Evolutionary conservation across 2,113 vertebrate genomes (phyloP).

Genomic region (Callipepla californica): DNA sequence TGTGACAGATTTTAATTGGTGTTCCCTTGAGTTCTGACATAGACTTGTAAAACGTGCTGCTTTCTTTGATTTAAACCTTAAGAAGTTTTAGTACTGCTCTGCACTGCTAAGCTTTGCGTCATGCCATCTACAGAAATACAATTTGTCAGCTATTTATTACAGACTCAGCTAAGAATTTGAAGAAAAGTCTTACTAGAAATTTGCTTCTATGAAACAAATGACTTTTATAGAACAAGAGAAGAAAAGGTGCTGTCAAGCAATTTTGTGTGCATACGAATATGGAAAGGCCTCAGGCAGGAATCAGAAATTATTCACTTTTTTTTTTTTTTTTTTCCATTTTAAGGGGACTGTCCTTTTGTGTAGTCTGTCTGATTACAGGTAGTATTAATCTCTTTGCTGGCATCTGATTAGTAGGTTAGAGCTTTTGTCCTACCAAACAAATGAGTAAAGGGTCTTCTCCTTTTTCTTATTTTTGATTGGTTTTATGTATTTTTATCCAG

Average conservation of each 20-base stretch:
- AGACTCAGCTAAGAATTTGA: background rate
- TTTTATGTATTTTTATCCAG: background rate
- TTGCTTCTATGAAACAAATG: background rate
- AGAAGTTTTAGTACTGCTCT: background rate
- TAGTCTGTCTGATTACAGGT: background rate
- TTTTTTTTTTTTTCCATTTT: background rate
- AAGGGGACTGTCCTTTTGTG: background rate
- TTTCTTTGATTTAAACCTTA: background rate
- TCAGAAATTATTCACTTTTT: background rate
- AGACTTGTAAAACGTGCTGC: background rate
- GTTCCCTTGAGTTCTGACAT: background rate
- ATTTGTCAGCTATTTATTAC: background rate
- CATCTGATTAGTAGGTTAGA: background rate
- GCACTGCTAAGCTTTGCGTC: background rate
- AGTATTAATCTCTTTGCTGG: background rate
- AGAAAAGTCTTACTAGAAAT: background rate
- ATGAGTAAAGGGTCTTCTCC: background rate
- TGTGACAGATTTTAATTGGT: background rate
- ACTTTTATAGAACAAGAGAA: conserved; percentile 2
- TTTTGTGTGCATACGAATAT: background rate
- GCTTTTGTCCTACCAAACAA: background rate
- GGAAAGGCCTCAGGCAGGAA: background rate
- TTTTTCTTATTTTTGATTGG: background rate
- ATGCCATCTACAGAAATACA: background rate
- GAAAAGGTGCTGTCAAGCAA: background rate